Conservation (phyloP, 2,797 vertebrate species). For the Hemibagrus guttatus region DNA sequence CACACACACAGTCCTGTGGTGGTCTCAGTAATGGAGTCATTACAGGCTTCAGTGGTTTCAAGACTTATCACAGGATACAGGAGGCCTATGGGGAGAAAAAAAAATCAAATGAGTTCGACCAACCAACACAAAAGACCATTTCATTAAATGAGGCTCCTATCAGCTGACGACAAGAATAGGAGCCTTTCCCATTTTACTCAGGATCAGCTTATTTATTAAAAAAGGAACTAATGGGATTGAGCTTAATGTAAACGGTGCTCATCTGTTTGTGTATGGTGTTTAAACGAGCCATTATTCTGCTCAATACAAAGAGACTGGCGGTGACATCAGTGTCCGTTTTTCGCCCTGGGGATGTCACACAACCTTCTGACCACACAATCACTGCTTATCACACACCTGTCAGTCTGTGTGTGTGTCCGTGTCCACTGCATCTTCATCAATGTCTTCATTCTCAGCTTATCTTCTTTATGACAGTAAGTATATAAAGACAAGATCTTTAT, state of each 20-base stretch:
- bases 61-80: constrained; percentile 86
- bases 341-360: constrained; percentile 27
- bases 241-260: constrained; percentile 56
- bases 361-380: constrained; percentile 32
- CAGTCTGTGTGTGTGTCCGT: constrained; percentile 31
- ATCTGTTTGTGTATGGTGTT: constrained; percentile 54
- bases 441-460: constrained; percentile 25
- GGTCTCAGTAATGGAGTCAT: constrained; percentile 82
- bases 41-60: constrained; percentile 82
- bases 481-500: constrained; percentile 38
- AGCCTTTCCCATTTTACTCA: constrained; percentile 12
- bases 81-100: constrained; percentile 68
- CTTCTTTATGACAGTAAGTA: constrained; percentile 21
- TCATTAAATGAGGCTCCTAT: constrained; percentile 58
- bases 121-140: constrained; percentile 60
- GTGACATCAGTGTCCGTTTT: constrained; percentile 44
- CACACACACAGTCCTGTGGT: constrained; percentile 80
- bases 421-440: constrained; percentile 29
- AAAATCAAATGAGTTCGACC: constrained; percentile 63
- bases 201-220: constrained; percentile 58
- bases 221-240: constrained; percentile 59
- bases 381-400: constrained; percentile 40
- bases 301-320: constrained; percentile 46
- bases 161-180: constrained; percentile 51
- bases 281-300: constrained; percentile 55